phyloP scores from a whole-genome alignment of 2,888 invertebrate species.

The Torymus texanus region DNA sequence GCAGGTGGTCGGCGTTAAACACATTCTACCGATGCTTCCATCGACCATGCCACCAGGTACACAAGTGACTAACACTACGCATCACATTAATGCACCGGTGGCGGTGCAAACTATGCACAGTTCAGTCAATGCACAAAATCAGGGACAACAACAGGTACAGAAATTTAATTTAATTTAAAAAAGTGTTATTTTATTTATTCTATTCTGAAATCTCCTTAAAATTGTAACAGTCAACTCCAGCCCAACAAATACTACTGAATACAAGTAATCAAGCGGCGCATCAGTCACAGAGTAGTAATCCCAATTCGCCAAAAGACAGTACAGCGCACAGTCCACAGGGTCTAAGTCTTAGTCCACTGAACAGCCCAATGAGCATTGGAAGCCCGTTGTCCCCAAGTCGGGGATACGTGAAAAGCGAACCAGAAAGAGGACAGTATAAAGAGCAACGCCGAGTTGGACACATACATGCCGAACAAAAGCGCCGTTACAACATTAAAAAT shows the following conservation, averaged over 20 bases:
- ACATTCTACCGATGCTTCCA: conserved; percentile 76
- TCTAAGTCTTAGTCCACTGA: conserved; percentile 75
- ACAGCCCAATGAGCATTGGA: conserved; percentile 76
- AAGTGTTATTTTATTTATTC: too few relatives aligned
- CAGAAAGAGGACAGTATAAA: conserved; percentile 76
- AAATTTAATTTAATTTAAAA: neutral
- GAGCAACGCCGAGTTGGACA: conserved; percentile 91
- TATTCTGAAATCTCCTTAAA: too few relatives aligned
- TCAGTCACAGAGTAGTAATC: conserved; percentile 66
- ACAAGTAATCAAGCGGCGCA: conserved; percentile 62
- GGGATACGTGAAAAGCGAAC: conserved; percentile 74
- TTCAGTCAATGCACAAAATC: conserved; percentile 62
- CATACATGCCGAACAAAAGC: conserved; percentile 96
- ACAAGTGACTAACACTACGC: conserved; percentile 69
- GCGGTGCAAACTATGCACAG: conserved; percentile 74
- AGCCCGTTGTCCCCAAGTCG: conserved; percentile 81
- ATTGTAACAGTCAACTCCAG: conserved; percentile 62
- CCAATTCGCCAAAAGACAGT: conserved; percentile 71
- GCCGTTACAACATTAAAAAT: conserved; percentile 96
- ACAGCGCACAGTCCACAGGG: conserved; percentile 71
- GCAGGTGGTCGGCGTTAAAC: conserved; percentile 73
- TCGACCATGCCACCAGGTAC: conserved; percentile 76
- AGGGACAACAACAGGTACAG: conserved; percentile 62
- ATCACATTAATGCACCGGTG: conserved; percentile 75
- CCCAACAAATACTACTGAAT: conserved; percentile 65